These are phyloP conservation scores for Hanleya hanleyi DNA, from an alignment of 2,888 invertebrate genomes.

Conservation along the genomic window DNA sequence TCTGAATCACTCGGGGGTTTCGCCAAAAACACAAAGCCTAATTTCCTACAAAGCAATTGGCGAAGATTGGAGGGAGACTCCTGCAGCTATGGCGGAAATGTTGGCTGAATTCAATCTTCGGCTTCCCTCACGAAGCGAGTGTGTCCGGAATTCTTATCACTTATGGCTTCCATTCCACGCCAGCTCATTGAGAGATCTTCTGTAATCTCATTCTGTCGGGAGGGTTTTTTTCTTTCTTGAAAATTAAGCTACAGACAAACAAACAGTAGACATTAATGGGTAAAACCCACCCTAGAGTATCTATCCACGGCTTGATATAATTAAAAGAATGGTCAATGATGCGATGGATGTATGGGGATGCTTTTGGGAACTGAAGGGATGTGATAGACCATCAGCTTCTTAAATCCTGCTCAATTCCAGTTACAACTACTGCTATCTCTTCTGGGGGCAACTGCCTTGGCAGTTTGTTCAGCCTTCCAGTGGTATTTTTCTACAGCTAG, in stretches of 20 bases:
- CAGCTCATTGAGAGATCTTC: background rate
- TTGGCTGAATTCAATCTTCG: slow-evolving; percentile 5
- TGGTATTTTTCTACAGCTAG: no score
- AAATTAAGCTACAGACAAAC: background rate
- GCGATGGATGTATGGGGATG: background rate
- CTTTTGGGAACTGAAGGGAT: no score
- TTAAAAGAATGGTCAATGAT: background rate
- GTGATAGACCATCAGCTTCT: no score
- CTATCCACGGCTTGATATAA: background rate
- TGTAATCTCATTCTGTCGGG: background rate
- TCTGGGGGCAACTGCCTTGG: no score
- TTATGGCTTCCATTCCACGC: background rate
- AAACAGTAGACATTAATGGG: background rate
- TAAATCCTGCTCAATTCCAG: no score
- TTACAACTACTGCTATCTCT: no score
- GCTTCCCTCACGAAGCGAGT: background rate
- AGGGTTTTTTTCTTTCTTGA: background rate
- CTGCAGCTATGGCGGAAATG: slow-evolving; percentile 3
- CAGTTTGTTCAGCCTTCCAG: no score
- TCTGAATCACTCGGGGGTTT: no score
- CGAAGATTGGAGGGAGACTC: background rate
- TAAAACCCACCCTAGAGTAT: background rate
- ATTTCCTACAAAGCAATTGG: background rate
- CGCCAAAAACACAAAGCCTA: slow-evolving; percentile 9
- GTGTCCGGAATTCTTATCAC: background rate